A percentile compares a stretch with the other conserved stretches of the same genome.
Evolutionary conservation across 2,797 vertebrate genomes (phyloP).

Genomic region (Catamblyrhynchus diadema): DNA sequence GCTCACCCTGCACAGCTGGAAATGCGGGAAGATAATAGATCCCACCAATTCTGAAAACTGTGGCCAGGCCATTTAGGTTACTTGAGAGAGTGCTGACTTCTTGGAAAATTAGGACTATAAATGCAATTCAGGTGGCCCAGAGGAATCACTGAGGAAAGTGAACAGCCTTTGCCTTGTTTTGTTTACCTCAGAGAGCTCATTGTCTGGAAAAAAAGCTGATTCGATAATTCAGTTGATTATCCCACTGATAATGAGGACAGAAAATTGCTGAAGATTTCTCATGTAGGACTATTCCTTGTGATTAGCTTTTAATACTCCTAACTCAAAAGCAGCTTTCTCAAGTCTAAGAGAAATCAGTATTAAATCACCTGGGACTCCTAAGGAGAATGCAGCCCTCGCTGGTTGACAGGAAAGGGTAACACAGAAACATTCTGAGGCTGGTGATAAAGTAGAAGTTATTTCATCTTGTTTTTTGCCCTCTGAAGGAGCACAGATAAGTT

Average conservation of each 20-base stretch:
- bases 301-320: neutral
- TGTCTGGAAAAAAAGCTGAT: neutral
- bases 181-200: slow-evolving; percentile 12
- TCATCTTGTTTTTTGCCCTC: slow-evolving; percentile 15
- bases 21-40: neutral
- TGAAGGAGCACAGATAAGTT: slow-evolving; percentile 38
- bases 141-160: neutral
- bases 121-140: neutral
- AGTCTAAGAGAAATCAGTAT: neutral
- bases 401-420: slow-evolving; percentile 35
- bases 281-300: neutral
- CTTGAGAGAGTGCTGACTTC: neutral
- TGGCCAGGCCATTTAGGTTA: neutral
- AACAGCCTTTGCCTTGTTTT: neutral
- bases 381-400: neutral
- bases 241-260: neutral
- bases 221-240: slow-evolving; percentile 3
- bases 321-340: neutral
- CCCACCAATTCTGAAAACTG: neutral
- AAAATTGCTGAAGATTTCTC: neutral
- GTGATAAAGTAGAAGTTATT: slow-evolving; percentile 42
- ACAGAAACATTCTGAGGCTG: neutral
- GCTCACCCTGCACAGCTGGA: neutral
- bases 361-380: slow-evolving; percentile 16
- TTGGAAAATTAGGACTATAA: neutral